Evolutionary conservation across 2,888 invertebrate species (phyloP).

Genomic region (Yponomeuta malinellus): DNA sequence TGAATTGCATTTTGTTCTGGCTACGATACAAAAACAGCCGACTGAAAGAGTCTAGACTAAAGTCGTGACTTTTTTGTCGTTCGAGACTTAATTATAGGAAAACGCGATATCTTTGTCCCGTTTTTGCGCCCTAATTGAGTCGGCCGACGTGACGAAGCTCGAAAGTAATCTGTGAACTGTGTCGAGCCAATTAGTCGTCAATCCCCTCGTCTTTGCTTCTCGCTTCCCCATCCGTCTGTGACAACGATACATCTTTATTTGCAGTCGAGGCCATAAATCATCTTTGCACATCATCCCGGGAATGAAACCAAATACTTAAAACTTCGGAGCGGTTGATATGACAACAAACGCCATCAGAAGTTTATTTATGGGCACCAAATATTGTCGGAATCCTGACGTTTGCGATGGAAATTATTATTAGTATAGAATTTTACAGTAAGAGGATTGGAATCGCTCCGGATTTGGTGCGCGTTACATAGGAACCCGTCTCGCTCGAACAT

Average conservation of each 20-base stretch:
- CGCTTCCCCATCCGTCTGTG: background rate
- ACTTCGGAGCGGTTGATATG: background rate
- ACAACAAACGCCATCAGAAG: background rate
- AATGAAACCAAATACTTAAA: background rate
- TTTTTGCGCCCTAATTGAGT: constrained; percentile 33
- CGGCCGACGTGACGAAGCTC: constrained; percentile 19
- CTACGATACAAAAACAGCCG: background rate
- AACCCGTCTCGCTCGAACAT: too few relatives aligned
- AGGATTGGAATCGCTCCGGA: too few relatives aligned
- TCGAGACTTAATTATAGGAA: constrained; percentile 1
- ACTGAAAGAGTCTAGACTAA: background rate
- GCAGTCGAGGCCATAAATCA: background rate
- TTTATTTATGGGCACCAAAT: too few relatives aligned
- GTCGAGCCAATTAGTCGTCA: constrained; percentile 38
- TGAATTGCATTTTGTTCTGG: background rate
- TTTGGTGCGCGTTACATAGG: too few relatives aligned
- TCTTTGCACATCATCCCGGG: background rate
- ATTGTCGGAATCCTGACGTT: too few relatives aligned
- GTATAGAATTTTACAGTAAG: too few relatives aligned
- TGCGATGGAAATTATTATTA: too few relatives aligned
- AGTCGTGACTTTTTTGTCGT: background rate
- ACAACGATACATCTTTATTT: constrained; percentile 7
- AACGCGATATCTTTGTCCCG: constrained; percentile 24
- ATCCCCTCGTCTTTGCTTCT: constrained; percentile 3
- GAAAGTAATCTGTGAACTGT: constrained; percentile 29